A percentile compares a stretch with the other conserved stretches of the same genome.
These are phyloP conservation scores for Odontomyia ornata DNA, from an alignment of 2,888 invertebrate genomes.

Conservation along the genomic window DNA sequence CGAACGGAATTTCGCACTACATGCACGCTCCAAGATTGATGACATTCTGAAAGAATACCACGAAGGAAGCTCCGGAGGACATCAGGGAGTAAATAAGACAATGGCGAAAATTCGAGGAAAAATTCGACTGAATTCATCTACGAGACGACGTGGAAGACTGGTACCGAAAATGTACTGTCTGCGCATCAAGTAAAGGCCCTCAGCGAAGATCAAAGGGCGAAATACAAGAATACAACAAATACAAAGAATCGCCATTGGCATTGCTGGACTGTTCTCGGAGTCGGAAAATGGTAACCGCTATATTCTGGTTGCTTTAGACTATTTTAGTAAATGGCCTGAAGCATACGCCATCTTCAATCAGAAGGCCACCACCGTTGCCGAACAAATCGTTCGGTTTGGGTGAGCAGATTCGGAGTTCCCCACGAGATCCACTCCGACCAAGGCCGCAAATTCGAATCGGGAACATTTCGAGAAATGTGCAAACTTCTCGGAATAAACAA, in stretches of 20 bases:
- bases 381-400: constrained; percentile 26
- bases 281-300: constrained; percentile 28
- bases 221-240: constrained; percentile 50
- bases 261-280: constrained; percentile 32
- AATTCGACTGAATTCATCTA: constrained; percentile 52
- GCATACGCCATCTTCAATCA: constrained; percentile 34
- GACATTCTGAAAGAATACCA: constrained; percentile 52
- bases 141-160: constrained; percentile 51
- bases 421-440: constrained; percentile 42
- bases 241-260: neutral
- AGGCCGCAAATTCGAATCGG: constrained; percentile 37
- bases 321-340: constrained; percentile 47
- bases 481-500: too few species aligned
- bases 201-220: constrained; percentile 44
- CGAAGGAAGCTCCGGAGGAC: constrained; percentile 52
- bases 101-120: constrained; percentile 52
- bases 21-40: constrained; percentile 41
- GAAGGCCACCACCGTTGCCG: constrained; percentile 37
- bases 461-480: constrained; percentile 7
- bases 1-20: neutral
- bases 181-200: constrained; percentile 52
- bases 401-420: constrained; percentile 44
- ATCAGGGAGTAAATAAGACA: constrained; percentile 54
- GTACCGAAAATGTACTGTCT: constrained; percentile 49
- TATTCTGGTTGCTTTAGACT: constrained; percentile 46